Evolutionary conservation across 2,113 vertebrate genomes (phyloP).

Genomic region (Paratilapia polleni): DNA sequence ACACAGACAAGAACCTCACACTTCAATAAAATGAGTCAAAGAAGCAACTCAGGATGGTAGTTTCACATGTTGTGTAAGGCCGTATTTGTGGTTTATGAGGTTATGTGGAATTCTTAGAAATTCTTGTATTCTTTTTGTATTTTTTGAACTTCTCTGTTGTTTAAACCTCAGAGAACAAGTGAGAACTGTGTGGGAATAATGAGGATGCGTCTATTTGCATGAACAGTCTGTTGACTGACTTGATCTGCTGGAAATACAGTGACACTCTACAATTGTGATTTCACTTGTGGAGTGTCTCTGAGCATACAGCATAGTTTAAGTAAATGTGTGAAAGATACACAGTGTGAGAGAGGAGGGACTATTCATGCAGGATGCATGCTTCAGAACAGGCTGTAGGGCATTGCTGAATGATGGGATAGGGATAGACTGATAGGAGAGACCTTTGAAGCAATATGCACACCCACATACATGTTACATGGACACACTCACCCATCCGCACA

Average conservation of each 20-base stretch:
- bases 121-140: neutral
- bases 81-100: conserved; percentile 33
- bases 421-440: conserved; percentile 71
- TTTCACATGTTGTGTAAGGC: conserved; percentile 35
- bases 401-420: too few relatives aligned
- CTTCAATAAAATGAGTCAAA: conserved; percentile 60
- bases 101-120: conserved; percentile 6
- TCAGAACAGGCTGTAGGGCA: conserved; percentile 73
- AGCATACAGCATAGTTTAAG: neutral
- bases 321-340: neutral
- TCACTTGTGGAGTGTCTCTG: neutral
- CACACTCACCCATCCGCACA: neutral
- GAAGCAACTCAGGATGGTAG: neutral
- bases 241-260: neutral
- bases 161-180: neutral
- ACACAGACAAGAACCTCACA: conserved; percentile 32
- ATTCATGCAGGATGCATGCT: conserved; percentile 38
- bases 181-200: neutral
- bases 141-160: neutral
- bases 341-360: conserved; percentile 21
- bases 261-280: neutral
- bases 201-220: conserved; percentile 14
- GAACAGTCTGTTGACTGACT: neutral
- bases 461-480: neutral
- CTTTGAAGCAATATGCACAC: conserved; percentile 51